Percentiles rank a stretch among this genome's conserved stretches.
These are phyloP conservation scores for Oceanodroma leucorhoa DNA, from an alignment of 2,797 vertebrate genomes.

Conservation along the genomic window DNA sequence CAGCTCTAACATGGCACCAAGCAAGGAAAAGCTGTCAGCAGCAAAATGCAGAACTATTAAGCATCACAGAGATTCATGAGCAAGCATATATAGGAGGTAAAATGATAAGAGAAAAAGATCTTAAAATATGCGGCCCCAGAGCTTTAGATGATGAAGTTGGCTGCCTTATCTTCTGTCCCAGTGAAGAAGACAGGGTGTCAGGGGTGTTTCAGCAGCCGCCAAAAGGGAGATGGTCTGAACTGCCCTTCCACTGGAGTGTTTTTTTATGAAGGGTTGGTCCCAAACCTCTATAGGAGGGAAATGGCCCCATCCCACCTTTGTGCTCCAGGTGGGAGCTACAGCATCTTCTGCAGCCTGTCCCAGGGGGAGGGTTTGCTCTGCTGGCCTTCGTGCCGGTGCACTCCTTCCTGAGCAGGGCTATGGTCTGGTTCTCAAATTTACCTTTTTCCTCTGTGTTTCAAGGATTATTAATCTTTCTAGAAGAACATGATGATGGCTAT, in stretches of 20 bases:
- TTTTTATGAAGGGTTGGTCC: background rate
- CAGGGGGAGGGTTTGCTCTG: accelerated
- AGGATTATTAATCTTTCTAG: background rate
- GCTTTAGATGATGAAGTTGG: background rate
- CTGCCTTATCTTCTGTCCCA: background rate
- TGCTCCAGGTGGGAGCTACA: background rate
- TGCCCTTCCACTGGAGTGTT: accelerated
- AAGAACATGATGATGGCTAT: background rate
- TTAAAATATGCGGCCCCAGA: background rate
- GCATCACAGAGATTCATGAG: constrained; percentile 86
- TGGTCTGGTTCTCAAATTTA: background rate
- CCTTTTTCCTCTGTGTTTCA: background rate
- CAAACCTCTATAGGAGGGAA: background rate
- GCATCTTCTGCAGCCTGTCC: background rate
- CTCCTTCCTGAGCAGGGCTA: background rate
- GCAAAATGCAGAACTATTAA: constrained; percentile 88
- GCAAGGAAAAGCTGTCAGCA: constrained; percentile 91
- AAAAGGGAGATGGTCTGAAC: background rate
- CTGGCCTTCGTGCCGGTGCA: background rate
- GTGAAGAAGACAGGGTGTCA: accelerated
- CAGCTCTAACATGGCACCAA: constrained; percentile 89
- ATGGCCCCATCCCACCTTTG: background rate
- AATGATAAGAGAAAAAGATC: background rate
- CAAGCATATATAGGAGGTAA: constrained; percentile 89
- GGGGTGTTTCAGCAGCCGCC: background rate